Evolutionary conservation across 53 echinoderm and acorn worm genomes (phyloP).

Genomic region (Antedon mediterranea): DNA sequence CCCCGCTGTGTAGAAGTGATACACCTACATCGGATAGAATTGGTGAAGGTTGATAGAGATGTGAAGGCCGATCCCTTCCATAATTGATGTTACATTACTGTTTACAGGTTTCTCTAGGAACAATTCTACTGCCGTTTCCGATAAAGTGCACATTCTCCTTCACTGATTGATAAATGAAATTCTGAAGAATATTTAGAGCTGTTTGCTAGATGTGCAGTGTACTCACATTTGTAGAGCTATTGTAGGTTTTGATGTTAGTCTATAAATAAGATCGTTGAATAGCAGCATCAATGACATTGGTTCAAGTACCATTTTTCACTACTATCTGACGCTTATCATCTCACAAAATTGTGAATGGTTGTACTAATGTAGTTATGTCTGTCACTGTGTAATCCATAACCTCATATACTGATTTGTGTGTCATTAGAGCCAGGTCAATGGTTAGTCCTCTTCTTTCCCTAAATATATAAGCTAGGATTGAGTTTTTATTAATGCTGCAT

Average conservation of each 20-base stretch:
- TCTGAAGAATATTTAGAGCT: too few relatives aligned
- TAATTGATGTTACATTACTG: too few relatives aligned
- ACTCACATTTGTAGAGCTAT: conserved; percentile 24
- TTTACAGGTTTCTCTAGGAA: too few relatives aligned
- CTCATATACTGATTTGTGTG: background rate
- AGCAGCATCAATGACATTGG: background rate
- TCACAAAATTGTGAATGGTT: background rate
- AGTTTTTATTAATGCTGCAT: background rate
- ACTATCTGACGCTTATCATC: background rate
- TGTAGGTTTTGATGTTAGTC: conserved; percentile 7
- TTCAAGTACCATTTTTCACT: background rate
- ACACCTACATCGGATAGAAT: too few relatives aligned
- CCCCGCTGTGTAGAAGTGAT: conserved; percentile 46
- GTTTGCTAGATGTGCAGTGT: conserved; percentile 20
- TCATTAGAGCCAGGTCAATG: background rate
- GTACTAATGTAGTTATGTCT: background rate
- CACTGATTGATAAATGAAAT: too few relatives aligned
- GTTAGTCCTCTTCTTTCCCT: background rate
- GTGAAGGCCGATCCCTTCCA: too few relatives aligned
- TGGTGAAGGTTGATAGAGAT: too few relatives aligned
- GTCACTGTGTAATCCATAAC: background rate
- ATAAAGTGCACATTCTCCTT: too few relatives aligned
- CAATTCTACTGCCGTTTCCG: too few relatives aligned
- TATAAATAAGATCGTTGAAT: conserved; percentile 23
- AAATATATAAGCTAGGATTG: background rate